Percentiles rank a stretch among this genome's conserved stretches.
Conservation (phyloP, 2,113 vertebrate genomes). For the Brachionichthys hirsutus region DNA sequence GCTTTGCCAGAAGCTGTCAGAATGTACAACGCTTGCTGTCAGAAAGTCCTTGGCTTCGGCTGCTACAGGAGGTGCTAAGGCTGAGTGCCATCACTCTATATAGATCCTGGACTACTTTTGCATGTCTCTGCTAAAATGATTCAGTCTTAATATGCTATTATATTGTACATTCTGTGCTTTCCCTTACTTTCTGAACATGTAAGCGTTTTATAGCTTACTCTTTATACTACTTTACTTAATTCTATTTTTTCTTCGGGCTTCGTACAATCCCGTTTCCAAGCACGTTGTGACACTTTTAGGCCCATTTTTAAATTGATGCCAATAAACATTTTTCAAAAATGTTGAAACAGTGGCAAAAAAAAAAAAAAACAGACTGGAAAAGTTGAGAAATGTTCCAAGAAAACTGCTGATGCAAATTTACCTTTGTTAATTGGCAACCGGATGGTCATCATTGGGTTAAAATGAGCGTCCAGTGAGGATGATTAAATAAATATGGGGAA, state of each 20-base stretch:
- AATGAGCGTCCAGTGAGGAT: too few relatives aligned
- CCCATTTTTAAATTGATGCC: too few relatives aligned
- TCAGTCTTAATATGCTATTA: conserved; percentile 9
- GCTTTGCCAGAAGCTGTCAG: conserved; percentile 43
- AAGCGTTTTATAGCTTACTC: background rate
- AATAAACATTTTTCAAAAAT: too few relatives aligned
- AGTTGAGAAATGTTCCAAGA: too few relatives aligned
- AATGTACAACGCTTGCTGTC: conserved; percentile 40
- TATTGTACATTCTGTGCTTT: background rate
- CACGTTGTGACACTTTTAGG: too few relatives aligned
- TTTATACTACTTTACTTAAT: background rate
- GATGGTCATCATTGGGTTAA: too few relatives aligned
- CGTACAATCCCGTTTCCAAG: conserved; percentile 1
- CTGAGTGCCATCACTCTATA: conserved; percentile 24
- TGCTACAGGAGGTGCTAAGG: conserved; percentile 34
- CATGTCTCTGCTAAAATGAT: conserved; percentile 17
- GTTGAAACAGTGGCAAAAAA: too few relatives aligned
- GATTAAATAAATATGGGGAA: too few relatives aligned
- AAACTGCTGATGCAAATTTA: too few relatives aligned
- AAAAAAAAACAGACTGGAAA: too few relatives aligned
- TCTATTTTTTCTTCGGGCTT: background rate
- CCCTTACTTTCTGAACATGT: background rate
- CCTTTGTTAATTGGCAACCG: too few relatives aligned
- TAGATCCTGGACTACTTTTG: conserved; percentile 13
- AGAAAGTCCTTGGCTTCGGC: conserved; percentile 26